Conservation (phyloP, 2,888 invertebrate species). For the Eilema depressum region DNA sequence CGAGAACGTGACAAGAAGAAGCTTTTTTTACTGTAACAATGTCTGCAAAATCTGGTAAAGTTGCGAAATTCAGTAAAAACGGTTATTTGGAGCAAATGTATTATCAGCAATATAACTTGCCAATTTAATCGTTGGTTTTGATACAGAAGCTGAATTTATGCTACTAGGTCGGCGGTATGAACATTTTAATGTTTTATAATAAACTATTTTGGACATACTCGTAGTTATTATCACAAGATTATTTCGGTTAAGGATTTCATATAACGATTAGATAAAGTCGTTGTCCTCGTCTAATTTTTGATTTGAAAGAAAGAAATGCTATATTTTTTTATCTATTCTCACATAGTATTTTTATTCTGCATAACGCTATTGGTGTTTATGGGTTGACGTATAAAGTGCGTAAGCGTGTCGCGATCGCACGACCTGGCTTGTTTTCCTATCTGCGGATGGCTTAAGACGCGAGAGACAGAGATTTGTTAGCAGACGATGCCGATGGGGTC, state of each 20-base stretch:
- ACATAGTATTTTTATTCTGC: conserved; percentile 37
- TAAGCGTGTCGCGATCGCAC: conserved; percentile 42
- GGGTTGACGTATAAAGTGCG: conserved; percentile 40
- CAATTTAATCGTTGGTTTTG: conserved; percentile 34
- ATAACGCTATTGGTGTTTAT: conserved; percentile 41
- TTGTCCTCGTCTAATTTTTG: conserved; percentile 26
- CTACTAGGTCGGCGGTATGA: conserved; percentile 42
- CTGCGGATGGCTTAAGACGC: conserved; percentile 34
- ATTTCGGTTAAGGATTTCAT: conserved; percentile 20
- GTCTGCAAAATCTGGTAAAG: conserved; percentile 22
- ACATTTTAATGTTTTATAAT: conserved; percentile 20
- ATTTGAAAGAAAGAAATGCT: conserved; percentile 24
- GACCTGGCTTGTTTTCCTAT: conserved; percentile 45
- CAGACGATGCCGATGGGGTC: not conserved
- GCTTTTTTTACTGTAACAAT: conserved; percentile 7
- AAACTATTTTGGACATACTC: conserved; percentile 23
- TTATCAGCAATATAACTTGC: conserved; percentile 39
- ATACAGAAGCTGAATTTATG: conserved; percentile 41
- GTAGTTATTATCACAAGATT: conserved; percentile 23
- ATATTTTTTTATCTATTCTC: conserved; percentile 6
- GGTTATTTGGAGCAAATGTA: conserved; percentile 26
- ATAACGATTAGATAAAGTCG: conserved; percentile 29
- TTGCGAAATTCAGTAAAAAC: conserved; percentile 26
- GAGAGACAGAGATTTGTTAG: conserved; percentile 5
- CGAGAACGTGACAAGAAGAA: conserved; percentile 11